Evolutionary conservation across 2,797 vertebrate genomes (phyloP).

Genomic region (Falco rusticolus): DNA sequence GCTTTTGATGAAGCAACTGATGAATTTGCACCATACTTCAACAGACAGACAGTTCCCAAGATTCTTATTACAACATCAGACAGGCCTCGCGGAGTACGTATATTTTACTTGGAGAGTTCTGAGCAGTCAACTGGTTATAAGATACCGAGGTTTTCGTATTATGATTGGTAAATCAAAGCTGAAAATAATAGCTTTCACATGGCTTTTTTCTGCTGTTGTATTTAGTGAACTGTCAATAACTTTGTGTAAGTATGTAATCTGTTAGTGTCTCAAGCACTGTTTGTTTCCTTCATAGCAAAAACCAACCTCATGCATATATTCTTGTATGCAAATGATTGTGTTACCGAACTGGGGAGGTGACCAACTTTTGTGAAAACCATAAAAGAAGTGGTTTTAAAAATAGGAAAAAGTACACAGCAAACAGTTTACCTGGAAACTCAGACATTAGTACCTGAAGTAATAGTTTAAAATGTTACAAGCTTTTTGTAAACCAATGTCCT

Average conservation of each 20-base stretch:
- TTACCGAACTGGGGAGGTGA: neutral
- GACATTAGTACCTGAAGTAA: neutral
- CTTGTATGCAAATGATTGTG: neutral
- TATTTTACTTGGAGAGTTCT: neutral
- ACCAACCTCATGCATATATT: fast-evolving
- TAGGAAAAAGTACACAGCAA: neutral
- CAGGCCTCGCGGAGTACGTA: constrained; percentile 92
- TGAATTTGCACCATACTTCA: constrained; percentile 98
- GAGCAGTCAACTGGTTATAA: neutral
- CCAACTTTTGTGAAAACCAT: neutral
- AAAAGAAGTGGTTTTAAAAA: neutral
- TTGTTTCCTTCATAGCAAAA: neutral
- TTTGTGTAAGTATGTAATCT: neutral
- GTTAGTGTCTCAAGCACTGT: neutral
- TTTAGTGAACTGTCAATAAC: neutral
- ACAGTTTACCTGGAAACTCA: neutral
- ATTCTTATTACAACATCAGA: constrained; percentile 98
- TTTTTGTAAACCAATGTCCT: neutral
- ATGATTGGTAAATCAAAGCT: neutral
- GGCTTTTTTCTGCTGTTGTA: neutral
- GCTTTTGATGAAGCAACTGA: constrained; percentile 95
- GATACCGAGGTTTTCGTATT: neutral
- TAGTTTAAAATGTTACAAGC: neutral
- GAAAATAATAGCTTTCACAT: neutral
- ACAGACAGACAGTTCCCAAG: constrained; percentile 91